Percentiles rank a stretch among this genome's conserved stretches.
These are phyloP conservation scores for Thaumatotibia leucotreta DNA, from an alignment of 1,140 invertebrate genomes.

Conservation along the genomic window DNA sequence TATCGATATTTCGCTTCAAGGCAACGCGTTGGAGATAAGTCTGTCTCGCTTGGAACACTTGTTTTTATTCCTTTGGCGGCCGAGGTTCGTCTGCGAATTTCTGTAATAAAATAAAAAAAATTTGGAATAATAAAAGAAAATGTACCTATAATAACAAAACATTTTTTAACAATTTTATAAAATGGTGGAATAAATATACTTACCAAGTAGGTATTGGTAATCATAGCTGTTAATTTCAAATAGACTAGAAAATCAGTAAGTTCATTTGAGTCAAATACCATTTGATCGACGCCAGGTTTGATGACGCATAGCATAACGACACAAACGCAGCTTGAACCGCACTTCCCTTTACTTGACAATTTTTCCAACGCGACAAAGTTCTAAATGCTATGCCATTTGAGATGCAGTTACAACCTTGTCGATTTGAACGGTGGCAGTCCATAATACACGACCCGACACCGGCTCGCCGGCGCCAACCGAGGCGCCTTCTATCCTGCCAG, in stretches of 20 bases:
- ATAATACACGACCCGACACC: conserved; percentile 73
- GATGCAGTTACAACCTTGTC: neutral
- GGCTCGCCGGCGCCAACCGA: conserved; percentile 67
- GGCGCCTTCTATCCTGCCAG: conserved; percentile 70
- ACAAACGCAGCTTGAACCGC: neutral
- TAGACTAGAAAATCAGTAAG: conserved; percentile 47
- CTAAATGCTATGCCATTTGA: neutral
- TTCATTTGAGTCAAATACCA: conserved; percentile 65
- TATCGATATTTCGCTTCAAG: conserved; percentile 68
- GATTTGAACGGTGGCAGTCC: conserved; percentile 37
- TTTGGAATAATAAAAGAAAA: too few relatives aligned
- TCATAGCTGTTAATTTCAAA: conserved; percentile 18
- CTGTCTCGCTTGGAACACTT: conserved; percentile 59
- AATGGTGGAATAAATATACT: too few relatives aligned
- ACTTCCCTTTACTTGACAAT: neutral
- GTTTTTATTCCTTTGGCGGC: conserved; percentile 53
- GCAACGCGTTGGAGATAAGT: conserved; percentile 40
- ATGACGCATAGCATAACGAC: conserved; percentile 38
- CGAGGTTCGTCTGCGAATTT: conserved; percentile 20
- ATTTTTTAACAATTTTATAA: too few relatives aligned
- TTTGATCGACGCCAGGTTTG: conserved; percentile 71
- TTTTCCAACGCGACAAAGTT: neutral
- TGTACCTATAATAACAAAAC: too few relatives aligned
- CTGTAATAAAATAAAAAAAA: neutral
- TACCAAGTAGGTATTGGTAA: neutral